Evolutionary conservation across 2,113 vertebrate genomes (phyloP).

Genomic region (Columba janthina): DNA sequence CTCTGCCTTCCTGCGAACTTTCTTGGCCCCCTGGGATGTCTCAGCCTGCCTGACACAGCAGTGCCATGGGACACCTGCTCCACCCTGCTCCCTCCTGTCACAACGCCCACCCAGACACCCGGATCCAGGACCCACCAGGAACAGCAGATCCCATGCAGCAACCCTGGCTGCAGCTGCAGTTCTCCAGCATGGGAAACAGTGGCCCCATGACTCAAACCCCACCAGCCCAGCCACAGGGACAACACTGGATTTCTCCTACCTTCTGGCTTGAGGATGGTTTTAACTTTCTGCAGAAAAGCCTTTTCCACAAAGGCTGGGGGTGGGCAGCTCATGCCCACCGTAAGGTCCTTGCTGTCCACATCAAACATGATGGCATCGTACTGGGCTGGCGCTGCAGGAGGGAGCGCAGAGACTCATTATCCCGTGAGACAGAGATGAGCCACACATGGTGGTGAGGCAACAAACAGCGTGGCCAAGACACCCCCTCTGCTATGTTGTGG

Average conservation of each 20-base stretch:
- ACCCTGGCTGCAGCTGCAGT: fast-evolving
- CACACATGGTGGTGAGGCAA: fast-evolving
- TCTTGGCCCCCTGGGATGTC: not conserved
- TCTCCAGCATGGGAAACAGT: not conserved
- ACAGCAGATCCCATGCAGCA: not conserved
- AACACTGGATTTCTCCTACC: slow-evolving; percentile 70
- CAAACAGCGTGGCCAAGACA: not conserved
- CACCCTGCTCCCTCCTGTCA: not conserved
- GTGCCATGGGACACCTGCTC: fast-evolving
- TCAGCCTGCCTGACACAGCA: not conserved
- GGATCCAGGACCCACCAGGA: fast-evolving
- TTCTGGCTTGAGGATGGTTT: slow-evolving; percentile 79
- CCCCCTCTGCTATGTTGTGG: fast-evolving
- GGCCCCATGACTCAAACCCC: not conserved
- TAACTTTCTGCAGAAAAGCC: slow-evolving; percentile 84
- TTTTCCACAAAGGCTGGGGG: slow-evolving; percentile 90
- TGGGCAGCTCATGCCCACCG: slow-evolving; percentile 93
- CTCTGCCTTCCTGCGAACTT: not conserved
- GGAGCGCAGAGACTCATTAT: not conserved
- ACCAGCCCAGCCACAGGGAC: fast-evolving
- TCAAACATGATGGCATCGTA: slow-evolving; percentile 93
- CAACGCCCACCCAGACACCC: not conserved
- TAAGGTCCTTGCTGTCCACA: slow-evolving; percentile 93
- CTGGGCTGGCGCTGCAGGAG: slow-evolving; percentile 67
- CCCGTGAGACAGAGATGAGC: not conserved